phyloP scores from a whole-genome alignment of 2,113 vertebrate genomes.

The Cottus gobio region DNA sequence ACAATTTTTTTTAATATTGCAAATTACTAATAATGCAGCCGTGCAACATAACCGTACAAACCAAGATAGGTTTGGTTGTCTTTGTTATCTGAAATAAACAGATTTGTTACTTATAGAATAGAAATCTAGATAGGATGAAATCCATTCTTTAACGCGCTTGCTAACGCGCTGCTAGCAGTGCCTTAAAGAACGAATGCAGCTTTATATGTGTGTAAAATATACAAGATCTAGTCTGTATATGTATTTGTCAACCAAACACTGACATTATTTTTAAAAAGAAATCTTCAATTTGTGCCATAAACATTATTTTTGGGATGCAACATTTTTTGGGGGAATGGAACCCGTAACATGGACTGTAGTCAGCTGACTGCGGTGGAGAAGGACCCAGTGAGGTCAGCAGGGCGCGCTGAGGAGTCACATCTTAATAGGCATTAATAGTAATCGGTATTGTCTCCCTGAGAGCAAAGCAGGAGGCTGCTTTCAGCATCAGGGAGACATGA shows the following conservation, averaged over 20 bases:
- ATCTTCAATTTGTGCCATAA: neutral
- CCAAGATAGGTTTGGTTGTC: too few relatives aligned
- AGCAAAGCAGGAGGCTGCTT: neutral
- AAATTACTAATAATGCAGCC: neutral
- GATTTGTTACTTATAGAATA: neutral
- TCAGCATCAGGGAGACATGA: conserved; percentile 2
- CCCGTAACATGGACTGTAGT: neutral
- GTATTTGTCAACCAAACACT: neutral
- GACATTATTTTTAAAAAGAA: neutral
- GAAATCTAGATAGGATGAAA: neutral
- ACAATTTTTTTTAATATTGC: neutral
- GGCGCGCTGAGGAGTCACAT: neutral
- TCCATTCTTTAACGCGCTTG: too few relatives aligned
- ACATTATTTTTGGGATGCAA: neutral
- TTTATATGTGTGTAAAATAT: neutral
- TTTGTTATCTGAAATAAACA: neutral
- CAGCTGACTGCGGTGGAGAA: neutral
- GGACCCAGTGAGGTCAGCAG: neutral
- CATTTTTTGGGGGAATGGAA: neutral
- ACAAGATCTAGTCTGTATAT: neutral
- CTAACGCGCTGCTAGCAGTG: too few relatives aligned
- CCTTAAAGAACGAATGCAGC: neutral
- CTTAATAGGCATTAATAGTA: neutral
- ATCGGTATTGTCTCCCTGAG: neutral
- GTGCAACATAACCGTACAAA: too few relatives aligned